Conservation (phyloP, 2,113 vertebrate genomes). For the Bubo scandiacus region DNA sequence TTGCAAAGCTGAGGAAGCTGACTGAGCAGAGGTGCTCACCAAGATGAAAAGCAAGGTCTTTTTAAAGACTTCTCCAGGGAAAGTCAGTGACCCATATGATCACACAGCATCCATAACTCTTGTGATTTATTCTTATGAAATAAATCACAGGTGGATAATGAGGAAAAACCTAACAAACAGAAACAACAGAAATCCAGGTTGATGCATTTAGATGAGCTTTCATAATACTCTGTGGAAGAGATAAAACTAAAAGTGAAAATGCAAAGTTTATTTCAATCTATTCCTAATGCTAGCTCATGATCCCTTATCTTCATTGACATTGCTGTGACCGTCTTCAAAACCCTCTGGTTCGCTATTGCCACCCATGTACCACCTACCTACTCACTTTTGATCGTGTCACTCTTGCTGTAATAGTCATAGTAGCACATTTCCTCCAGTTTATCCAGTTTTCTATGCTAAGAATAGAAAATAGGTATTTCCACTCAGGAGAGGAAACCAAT, state of each 20-base stretch:
- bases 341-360: neutral
- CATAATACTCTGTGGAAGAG: neutral
- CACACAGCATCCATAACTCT: neutral
- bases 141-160: neutral
- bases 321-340: neutral
- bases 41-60: conserved; percentile 2
- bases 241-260: neutral
- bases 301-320: neutral
- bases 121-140: neutral
- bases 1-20: conserved; percentile 8
- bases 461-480: neutral
- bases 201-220: neutral
- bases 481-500: neutral
- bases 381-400: neutral
- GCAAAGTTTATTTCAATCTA: neutral
- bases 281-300: neutral
- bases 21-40: neutral
- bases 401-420: neutral
- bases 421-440: neutral
- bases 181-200: neutral
- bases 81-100: conserved; percentile 2
- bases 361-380: neutral
- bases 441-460: neutral
- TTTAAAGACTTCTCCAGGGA: neutral
- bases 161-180: neutral